phyloP scores from a whole-genome alignment of 1,140 invertebrate species.

The Drosophila subobscura region DNA sequence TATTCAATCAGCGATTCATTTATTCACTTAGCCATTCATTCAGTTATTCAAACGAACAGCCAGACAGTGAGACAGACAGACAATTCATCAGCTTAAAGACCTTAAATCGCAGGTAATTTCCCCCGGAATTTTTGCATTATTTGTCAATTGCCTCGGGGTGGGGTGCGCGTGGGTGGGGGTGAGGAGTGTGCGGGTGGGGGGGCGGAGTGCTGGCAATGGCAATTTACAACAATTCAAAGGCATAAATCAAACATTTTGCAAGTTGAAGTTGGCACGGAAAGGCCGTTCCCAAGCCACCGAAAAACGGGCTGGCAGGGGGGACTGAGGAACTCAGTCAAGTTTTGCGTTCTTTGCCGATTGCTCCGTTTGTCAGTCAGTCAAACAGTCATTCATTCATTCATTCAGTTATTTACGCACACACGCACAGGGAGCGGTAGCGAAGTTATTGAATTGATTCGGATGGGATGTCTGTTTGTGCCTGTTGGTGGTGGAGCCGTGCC shows the following conservation, averaged over 20 bases:
- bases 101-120: constrained; percentile 69
- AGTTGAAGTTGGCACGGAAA: constrained; percentile 65
- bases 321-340: constrained; percentile 8
- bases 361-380: constrained; percentile 40
- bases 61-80: constrained; percentile 12
- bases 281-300: constrained; percentile 9
- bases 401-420: constrained; percentile 71
- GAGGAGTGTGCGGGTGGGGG: not conserved
- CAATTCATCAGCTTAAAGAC: constrained; percentile 46
- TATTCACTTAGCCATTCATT: constrained; percentile 4
- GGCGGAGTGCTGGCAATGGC: constrained; percentile 19
- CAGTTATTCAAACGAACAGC: not conserved
- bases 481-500: not conserved
- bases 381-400: constrained; percentile 52
- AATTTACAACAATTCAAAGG: constrained; percentile 78
- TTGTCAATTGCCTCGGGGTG: constrained; percentile 62
- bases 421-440: constrained; percentile 47
- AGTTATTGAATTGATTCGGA: constrained; percentile 79
- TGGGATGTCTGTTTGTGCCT: not conserved
- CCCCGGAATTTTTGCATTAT: constrained; percentile 69
- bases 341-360: too few relatives aligned
- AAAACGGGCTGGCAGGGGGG: not conserved
- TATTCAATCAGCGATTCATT: constrained; percentile 17
- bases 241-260: constrained; percentile 79
- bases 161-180: not conserved